These are phyloP conservation scores for Rhabditoides inermis DNA, from an alignment of 2,888 invertebrate species.

Conservation along the genomic window DNA sequence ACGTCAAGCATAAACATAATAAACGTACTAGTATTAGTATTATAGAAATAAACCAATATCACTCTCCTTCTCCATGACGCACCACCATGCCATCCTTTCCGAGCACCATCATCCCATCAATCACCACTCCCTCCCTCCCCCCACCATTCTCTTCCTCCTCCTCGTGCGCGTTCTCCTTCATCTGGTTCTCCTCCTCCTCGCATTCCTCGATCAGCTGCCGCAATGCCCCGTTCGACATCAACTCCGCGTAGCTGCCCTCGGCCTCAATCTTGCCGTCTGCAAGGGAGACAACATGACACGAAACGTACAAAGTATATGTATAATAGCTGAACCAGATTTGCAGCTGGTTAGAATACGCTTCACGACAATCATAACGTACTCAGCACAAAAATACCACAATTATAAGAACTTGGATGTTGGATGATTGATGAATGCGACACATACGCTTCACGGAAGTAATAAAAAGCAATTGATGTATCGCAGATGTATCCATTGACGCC, in stretches of 20 bases:
- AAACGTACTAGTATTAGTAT: no score
- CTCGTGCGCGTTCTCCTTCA: constrained; percentile 15
- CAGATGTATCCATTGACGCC: no score
- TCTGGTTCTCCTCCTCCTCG: constrained; percentile 27
- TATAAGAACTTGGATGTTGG: background rate
- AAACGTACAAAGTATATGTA: background rate
- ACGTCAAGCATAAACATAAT: background rate
- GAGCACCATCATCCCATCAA: background rate
- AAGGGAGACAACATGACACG: no score
- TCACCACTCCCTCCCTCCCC: background rate
- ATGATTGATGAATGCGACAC: no score
- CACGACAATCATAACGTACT: no score
- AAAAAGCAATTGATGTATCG: no score
- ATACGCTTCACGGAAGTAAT: no score
- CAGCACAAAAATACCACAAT: background rate
- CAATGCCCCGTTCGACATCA: constrained; percentile 42
- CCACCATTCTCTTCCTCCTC: constrained; percentile 19
- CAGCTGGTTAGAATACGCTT: no score
- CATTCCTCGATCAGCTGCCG: constrained; percentile 44
- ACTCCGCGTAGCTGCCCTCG: constrained; percentile 43
- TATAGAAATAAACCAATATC: no score
- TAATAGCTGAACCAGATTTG: no score
- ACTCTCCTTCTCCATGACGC: no score
- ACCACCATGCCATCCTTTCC: no score
- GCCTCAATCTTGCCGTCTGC: constrained; percentile 39